A percentile compares a stretch with the other conserved stretches of the same genome.
Conservation (phyloP, 1,140 invertebrate species). For the Aphidius ervi region DNA sequence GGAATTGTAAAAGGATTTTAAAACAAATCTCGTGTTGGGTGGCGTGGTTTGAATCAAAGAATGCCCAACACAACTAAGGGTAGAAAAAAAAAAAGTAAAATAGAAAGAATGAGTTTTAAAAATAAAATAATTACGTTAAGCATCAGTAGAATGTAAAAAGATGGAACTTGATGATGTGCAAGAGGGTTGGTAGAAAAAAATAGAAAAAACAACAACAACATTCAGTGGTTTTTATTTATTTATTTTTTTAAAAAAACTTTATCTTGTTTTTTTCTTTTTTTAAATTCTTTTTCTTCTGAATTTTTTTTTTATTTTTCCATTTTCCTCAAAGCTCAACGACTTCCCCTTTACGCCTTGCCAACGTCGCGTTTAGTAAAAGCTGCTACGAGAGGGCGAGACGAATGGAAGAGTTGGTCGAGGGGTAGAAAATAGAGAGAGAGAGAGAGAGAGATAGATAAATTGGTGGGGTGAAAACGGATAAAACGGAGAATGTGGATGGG, state of each 20-base stretch:
- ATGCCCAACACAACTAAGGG: background rate
- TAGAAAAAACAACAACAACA: slow-evolving; percentile 24
- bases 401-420: background rate
- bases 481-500: slow-evolving; percentile 49
- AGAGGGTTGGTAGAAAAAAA: background rate
- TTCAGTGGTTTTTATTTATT: slow-evolving; percentile 33
- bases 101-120: too few relatives aligned
- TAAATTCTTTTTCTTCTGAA: slow-evolving; percentile 18
- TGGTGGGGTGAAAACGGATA: slow-evolving; percentile 42
- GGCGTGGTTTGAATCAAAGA: slow-evolving; percentile 26
- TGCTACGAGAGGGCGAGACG: background rate
- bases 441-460: slow-evolving; percentile 9
- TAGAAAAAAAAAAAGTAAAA: too few relatives aligned
- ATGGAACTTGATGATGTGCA: background rate
- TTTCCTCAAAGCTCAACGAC: slow-evolving; percentile 28
- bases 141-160: too few relatives aligned
- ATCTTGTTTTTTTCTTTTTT: slow-evolving; percentile 2
- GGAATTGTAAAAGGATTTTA: slow-evolving; percentile 54
- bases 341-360: slow-evolving; percentile 16
- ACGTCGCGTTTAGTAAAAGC: slow-evolving; percentile 12
- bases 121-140: background rate
- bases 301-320: slow-evolving; percentile 43
- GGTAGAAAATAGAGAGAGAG: slow-evolving; percentile 19
- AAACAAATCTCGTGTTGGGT: slow-evolving; percentile 49
- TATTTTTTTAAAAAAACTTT: slow-evolving; percentile 1